These are phyloP conservation scores for Tympanoctomys barrerae DNA, from an alignment of 2,797 vertebrate genomes.

Conservation along the genomic window DNA sequence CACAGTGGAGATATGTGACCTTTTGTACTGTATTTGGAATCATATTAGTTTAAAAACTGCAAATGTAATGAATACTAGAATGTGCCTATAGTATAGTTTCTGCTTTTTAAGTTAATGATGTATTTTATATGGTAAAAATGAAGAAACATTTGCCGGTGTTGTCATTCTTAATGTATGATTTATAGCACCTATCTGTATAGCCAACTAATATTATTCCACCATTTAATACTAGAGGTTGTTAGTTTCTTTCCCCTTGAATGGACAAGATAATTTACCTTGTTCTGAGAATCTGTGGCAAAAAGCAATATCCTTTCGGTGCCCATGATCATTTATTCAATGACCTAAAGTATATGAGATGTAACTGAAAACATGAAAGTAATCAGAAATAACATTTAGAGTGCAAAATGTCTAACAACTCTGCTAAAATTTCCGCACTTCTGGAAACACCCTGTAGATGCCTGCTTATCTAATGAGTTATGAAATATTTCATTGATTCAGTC, in stretches of 20 bases:
- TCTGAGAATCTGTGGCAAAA: constrained; percentile 7
- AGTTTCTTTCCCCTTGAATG: constrained; percentile 31
- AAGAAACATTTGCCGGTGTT: constrained; percentile 20
- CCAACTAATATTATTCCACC: constrained; percentile 41
- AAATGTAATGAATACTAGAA: not conserved
- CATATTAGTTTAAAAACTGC: constrained; percentile 29
- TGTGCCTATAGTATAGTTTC: not conserved
- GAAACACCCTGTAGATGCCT: not conserved
- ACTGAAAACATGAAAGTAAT: constrained; percentile 59
- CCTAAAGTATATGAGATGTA: constrained; percentile 5
- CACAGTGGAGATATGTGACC: not conserved
- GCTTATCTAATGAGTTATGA: not conserved
- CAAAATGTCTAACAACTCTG: not conserved
- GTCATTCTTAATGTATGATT: constrained; percentile 44
- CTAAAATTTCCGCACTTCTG: not conserved
- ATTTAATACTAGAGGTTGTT: constrained; percentile 53
- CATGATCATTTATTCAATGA: constrained; percentile 18
- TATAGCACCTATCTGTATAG: not conserved
- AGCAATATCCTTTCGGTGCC: not conserved
- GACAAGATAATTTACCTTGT: constrained; percentile 52
- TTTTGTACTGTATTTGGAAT: constrained; percentile 26
- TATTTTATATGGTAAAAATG: constrained; percentile 28
- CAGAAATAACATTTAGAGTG: constrained; percentile 31
- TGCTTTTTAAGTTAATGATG: not conserved
- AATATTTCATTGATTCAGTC: not conserved